A percentile compares a stretch with the other conserved stretches of the same genome.
phyloP scores from a whole-genome alignment of 1,140 invertebrate species.

The Polypedilum vanderplanki region DNA sequence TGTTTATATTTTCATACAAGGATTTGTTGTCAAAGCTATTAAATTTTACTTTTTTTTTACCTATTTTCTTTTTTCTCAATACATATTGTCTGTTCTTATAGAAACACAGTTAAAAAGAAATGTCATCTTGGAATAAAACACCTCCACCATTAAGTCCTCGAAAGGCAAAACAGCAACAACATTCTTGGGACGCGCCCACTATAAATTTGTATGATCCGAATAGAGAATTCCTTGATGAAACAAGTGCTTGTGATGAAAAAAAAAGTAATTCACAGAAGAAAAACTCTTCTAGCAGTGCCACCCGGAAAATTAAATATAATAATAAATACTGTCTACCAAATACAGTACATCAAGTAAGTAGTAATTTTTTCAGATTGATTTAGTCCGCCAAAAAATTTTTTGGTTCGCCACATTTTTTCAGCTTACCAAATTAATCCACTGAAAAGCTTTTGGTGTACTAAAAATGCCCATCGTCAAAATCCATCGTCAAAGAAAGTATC shows the following conservation, averaged over 20 bases:
- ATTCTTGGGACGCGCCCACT: constrained; percentile 31
- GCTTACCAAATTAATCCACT: no score
- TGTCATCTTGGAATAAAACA: constrained; percentile 23
- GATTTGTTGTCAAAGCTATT: no score
- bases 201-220: constrained; percentile 30
- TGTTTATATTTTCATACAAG: no score
- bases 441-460: no score
- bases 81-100: not conserved
- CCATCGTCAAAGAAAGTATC: no score
- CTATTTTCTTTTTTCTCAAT: not conserved
- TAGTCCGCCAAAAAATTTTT: no score
- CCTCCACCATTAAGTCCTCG: constrained; percentile 31
- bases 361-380: no score
- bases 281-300: not conserved
- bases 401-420: no score
- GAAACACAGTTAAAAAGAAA: not conserved
- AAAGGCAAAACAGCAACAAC: constrained; percentile 32
- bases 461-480: no score
- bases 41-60: not conserved
- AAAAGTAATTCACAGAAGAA: not conserved
- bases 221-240: not conserved
- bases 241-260: not conserved
- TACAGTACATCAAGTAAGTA: not conserved
- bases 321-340: not conserved
- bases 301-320: not conserved